phyloP scores from a whole-genome alignment of 2,797 vertebrate species.

The Esox masquinongy region DNA sequence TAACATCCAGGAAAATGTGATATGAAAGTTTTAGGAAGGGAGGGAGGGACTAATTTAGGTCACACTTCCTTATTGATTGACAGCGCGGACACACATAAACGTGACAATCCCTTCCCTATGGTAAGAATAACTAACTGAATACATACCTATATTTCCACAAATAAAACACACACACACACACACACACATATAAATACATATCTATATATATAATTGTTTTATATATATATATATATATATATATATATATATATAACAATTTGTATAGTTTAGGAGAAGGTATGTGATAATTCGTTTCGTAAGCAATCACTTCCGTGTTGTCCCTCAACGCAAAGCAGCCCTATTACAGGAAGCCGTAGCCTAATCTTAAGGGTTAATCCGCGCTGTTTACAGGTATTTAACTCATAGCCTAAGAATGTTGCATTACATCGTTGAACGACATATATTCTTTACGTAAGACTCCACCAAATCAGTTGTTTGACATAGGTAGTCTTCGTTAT shows the following conservation, averaged over 20 bases:
- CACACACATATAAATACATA: no score
- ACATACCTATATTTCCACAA: background rate
- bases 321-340: slow-evolving; percentile 8
- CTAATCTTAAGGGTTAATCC: slow-evolving; percentile 22
- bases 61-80: slow-evolving; percentile 6
- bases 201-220: background rate
- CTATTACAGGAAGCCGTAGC: slow-evolving; percentile 23
- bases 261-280: background rate
- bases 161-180: background rate
- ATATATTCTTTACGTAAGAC: background rate
- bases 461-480: background rate
- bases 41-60: slow-evolving; percentile 1
- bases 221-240: no score
- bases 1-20: background rate
- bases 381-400: slow-evolving; percentile 24
- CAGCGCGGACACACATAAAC: background rate
- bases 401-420: background rate
- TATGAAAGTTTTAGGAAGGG: background rate
- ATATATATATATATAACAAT: background rate
- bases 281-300: background rate
- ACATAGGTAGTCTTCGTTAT: background rate
- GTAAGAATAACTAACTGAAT: background rate
- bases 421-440: background rate
- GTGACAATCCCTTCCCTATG: background rate
- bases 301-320: slow-evolving; percentile 20